These are phyloP conservation scores for Romanomermis culicivorax DNA, from an alignment of 2,888 invertebrate species.

Conservation along the genomic window DNA sequence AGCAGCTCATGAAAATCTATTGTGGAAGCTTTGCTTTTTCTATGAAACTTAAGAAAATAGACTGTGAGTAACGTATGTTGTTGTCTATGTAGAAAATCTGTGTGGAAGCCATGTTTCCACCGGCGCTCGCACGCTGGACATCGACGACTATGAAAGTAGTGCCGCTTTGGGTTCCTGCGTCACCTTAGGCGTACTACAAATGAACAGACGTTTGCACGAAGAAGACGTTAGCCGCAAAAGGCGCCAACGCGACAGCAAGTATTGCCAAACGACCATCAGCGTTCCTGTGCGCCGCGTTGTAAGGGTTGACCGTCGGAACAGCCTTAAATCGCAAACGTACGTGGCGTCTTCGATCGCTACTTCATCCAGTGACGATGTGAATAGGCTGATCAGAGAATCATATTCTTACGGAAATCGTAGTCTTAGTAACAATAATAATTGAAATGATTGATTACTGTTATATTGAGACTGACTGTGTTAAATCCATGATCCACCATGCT, in stretches of 20 bases:
- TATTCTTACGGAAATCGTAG: too few relatives aligned
- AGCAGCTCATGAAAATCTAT: too few relatives aligned
- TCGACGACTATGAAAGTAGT: neutral
- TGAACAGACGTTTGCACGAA: neutral
- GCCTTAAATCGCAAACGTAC: neutral
- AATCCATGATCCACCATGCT: too few relatives aligned
- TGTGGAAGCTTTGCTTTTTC: too few relatives aligned
- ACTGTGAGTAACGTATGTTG: too few relatives aligned
- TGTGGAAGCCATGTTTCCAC: too few relatives aligned
- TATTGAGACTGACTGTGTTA: too few relatives aligned
- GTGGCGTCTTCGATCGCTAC: neutral
- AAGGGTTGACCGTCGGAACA: neutral
- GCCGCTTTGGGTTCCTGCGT: constrained; percentile 1
- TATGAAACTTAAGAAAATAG: too few relatives aligned
- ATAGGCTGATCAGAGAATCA: neutral
- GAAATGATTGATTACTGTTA: too few relatives aligned
- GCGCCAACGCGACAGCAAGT: neutral
- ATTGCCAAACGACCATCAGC: neutral
- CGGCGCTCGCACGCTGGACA: neutral
- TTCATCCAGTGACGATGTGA: constrained; percentile 2
- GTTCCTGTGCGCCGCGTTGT: neutral
- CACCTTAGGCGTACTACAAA: neutral
- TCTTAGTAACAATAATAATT: too few relatives aligned
- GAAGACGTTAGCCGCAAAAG: neutral
- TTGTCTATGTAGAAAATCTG: too few relatives aligned